A percentile compares a stretch with the other conserved stretches of the same genome.
Conservation (phyloP, 1,140 invertebrate genomes). For the Archivesica marissinica region DNA sequence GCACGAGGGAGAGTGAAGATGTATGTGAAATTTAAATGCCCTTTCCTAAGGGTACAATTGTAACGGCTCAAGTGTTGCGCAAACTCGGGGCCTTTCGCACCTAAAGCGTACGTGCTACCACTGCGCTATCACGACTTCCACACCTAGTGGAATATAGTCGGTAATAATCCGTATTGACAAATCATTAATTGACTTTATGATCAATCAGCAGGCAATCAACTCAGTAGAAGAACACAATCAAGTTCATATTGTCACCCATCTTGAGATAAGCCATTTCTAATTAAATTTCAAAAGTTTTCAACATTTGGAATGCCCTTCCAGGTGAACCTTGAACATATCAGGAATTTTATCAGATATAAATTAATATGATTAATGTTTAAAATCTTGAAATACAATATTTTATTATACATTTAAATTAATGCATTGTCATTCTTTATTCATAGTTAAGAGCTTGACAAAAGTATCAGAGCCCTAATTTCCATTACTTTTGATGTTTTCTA, state of each 20-base stretch:
- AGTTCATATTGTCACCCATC: not conserved
- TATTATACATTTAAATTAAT: not conserved
- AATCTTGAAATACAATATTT: not conserved
- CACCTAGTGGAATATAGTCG: too few relatives aligned
- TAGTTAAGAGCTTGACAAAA: not conserved
- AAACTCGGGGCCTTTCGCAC: too few relatives aligned
- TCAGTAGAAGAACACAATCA: not conserved
- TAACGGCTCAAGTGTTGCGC: too few relatives aligned
- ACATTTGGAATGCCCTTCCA: not conserved
- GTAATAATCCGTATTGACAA: too few relatives aligned
- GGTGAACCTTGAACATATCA: not conserved
- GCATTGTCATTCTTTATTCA: slow-evolving; percentile 7
- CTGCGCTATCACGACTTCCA: too few relatives aligned
- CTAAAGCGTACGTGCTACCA: too few relatives aligned
- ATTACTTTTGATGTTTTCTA: not conserved
- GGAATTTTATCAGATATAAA: slow-evolving; percentile 15
- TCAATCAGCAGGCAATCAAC: too few relatives aligned
- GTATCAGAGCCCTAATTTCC: not conserved
- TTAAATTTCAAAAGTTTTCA: slow-evolving; percentile 10
- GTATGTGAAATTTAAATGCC: too few relatives aligned
- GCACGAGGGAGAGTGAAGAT: too few relatives aligned
- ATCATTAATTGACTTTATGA: too few relatives aligned
- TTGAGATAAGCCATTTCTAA: slow-evolving; percentile 22
- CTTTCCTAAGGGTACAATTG: too few relatives aligned
- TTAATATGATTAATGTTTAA: slow-evolving; percentile 15